These are phyloP conservation scores for Gymnocypris eckloni DNA, from an alignment of 2,797 vertebrate species.

Conservation along the genomic window DNA sequence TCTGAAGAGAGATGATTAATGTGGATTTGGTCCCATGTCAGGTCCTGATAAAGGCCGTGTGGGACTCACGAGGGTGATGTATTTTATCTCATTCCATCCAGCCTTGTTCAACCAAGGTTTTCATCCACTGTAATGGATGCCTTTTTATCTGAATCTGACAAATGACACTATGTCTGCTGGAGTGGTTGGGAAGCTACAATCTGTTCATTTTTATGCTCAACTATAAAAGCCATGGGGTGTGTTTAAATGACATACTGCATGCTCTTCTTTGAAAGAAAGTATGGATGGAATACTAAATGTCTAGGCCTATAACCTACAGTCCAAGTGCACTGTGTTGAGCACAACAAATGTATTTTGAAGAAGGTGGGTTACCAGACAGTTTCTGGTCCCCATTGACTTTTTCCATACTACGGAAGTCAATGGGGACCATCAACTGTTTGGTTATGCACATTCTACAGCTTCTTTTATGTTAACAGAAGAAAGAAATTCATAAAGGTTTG, in stretches of 20 bases:
- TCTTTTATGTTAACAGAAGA: no score
- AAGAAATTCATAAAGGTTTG: no score
- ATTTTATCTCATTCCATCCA: slow-evolving; percentile 1
- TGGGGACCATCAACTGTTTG: no score
- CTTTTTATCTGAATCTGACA: slow-evolving; percentile 1
- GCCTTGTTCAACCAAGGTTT: background rate
- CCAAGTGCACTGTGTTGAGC: no score
- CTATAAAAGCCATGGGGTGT: background rate
- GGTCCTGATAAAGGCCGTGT: slow-evolving; percentile 16
- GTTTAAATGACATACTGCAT: background rate
- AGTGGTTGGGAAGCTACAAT: background rate
- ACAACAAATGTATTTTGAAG: no score
- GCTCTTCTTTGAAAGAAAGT: background rate
- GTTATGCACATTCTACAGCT: no score
- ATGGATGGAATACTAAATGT: background rate
- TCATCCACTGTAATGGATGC: slow-evolving; percentile 1
- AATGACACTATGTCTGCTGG: background rate
- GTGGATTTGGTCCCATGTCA: slow-evolving; percentile 12
- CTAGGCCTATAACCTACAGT: background rate
- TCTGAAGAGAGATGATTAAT: slow-evolving; percentile 39
- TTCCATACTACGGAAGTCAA: no score
- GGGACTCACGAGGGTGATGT: background rate
- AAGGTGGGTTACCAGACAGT: no score
- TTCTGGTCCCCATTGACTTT: no score
- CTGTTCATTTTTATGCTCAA: background rate